A percentile compares a stretch with the other conserved stretches of the same genome.
phyloP scores from a whole-genome alignment of 2,797 vertebrate genomes.

The Chromobotia macracanthus region DNA sequence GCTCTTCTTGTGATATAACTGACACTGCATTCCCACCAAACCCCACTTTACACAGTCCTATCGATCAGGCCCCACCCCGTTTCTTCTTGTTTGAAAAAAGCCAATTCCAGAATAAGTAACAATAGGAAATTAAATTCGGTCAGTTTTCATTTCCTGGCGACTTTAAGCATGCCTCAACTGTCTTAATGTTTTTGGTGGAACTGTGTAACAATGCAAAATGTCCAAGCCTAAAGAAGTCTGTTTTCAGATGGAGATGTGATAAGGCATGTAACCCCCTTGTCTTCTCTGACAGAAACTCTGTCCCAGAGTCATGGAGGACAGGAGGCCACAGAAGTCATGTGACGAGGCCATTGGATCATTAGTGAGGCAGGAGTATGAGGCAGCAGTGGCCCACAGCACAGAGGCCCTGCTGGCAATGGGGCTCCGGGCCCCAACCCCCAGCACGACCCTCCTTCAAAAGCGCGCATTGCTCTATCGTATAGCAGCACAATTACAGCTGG shows the following conservation, averaged over 20 bases:
- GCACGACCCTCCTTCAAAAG: slow-evolving; percentile 83
- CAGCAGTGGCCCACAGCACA: slow-evolving; percentile 91
- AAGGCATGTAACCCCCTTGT: slow-evolving; percentile 8
- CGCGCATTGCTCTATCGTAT: slow-evolving; percentile 95
- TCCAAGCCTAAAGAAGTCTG: too few relatives aligned
- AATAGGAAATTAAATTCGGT: neutral
- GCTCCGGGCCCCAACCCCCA: slow-evolving; percentile 78
- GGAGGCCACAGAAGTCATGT: slow-evolving; percentile 99
- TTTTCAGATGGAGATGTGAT: neutral
- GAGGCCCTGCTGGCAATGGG: slow-evolving; percentile 91
- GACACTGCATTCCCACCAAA: too few relatives aligned
- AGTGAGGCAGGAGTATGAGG: slow-evolving; percentile 93
- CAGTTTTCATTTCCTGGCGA: neutral
- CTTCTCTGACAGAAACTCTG: slow-evolving; percentile 84
- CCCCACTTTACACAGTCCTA: too few relatives aligned
- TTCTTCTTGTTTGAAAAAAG: too few relatives aligned
- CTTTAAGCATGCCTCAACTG: neutral
- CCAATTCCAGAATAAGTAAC: neutral
- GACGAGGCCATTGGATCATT: slow-evolving; percentile 98
- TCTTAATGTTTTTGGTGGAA: neutral
- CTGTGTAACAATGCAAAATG: neutral
- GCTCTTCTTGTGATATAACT: too few relatives aligned
- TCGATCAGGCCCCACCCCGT: too few relatives aligned
- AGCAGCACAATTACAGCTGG: slow-evolving; percentile 93
- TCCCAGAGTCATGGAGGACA: slow-evolving; percentile 99